Evolutionary conservation across 2,113 vertebrate species (phyloP), one percentile per base, ranked within the genome.

Genomic region (Neogobius melanostomus): DNA sequence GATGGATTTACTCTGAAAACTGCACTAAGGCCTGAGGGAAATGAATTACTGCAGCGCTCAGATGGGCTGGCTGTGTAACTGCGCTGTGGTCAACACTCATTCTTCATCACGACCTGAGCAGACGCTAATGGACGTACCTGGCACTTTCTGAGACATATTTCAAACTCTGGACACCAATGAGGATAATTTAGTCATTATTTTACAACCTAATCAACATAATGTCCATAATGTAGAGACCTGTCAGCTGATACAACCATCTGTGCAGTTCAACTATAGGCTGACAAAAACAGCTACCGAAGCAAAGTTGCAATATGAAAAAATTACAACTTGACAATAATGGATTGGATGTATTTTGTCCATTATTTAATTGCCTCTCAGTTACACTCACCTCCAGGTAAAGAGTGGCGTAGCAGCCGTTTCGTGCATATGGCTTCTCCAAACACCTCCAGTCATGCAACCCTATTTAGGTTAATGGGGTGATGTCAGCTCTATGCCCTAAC

Each of bases 31-130:
- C 63, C 68, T 65, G 76, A 52, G 57, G 49, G 59, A 64, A 76
- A 83, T 85, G 80, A 86, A 79, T 17, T 82, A 82, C 77, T 72
- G 69, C 69, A 68, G 54, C 54, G 47, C 52, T 77, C 54, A 66
- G 61, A 59, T n/a, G 54, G 48, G 46, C 53, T 15, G 79, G 85
- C 74, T 16, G 17, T 17, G 8, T 54, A 16, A 54, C 16, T 51
- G 44, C 49, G 59, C 71, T 71, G 67, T 72, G 84, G 79, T 88
- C 82, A 79, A 60, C 43, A 51, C 67, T 72, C 71, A 70, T 76
- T 85, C 68, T 70, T 83, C 72, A 82, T 83, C 60, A 64, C 53
- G 69, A 67, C 64, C 64, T 69, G 64, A 72, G 68, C 82, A 64
- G 67, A 85, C 63, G 72, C 62, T 76, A 80, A 86, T 81, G 73